Evolutionary conservation across 2,113 vertebrate species (phyloP).

Genomic region (Tinamus guttatus): DNA sequence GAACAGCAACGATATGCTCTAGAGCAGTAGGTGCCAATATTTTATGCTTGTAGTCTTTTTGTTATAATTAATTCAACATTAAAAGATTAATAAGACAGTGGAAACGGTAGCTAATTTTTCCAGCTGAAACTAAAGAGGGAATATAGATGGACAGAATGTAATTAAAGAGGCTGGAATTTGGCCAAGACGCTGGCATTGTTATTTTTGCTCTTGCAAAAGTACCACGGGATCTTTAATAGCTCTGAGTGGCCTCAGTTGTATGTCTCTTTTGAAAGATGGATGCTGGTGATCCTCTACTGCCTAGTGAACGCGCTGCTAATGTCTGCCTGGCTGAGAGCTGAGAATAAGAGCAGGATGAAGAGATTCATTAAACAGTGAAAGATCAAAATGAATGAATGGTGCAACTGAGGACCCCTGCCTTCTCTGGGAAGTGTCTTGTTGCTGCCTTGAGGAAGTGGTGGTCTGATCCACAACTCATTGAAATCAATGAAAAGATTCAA

Average conservation of each 20-base stretch:
- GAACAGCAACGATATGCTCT: not conserved
- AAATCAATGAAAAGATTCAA: conserved; percentile 60
- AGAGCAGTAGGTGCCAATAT: not conserved
- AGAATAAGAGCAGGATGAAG: conserved; percentile 56
- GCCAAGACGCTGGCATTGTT: conserved; percentile 31
- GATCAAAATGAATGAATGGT: conserved; percentile 42
- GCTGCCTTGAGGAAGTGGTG: conserved; percentile 48
- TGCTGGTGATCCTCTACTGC: conserved; percentile 38
- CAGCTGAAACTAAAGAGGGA: conserved; percentile 30
- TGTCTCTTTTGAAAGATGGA: conserved; percentile 49
- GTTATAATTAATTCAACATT: conserved; percentile 44
- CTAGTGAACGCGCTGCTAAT: conserved; percentile 39
- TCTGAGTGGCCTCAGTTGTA: conserved; percentile 22
- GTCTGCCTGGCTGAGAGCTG: conserved; percentile 23
- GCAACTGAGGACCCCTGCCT: conserved; percentile 45
- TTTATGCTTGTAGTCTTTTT: conserved; percentile 12
- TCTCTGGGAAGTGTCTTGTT: conserved; percentile 51
- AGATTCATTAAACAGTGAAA: conserved; percentile 48
- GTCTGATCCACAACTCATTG: conserved; percentile 57
- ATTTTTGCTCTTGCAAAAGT: conserved; percentile 62
- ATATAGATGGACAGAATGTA: conserved; percentile 44
- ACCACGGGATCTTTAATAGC: conserved; percentile 40
- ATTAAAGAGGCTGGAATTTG: conserved; percentile 54
- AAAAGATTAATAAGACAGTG: conserved; percentile 52
- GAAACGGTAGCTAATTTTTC: conserved; percentile 44